phyloP scores from a whole-genome alignment of 2,888 invertebrate genomes.

The Apotomis betuletana region DNA sequence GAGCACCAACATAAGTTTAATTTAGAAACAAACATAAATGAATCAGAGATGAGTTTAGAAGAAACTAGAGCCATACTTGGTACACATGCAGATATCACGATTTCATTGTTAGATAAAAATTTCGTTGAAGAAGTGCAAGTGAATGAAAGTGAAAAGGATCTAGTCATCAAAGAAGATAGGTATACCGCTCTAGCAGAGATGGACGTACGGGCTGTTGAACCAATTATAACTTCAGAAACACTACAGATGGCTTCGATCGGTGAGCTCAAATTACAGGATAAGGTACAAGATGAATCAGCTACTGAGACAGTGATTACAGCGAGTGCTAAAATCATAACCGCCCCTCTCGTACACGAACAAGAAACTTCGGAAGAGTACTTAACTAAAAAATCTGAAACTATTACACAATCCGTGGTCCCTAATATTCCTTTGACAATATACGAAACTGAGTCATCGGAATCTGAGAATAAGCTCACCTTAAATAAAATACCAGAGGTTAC shows the following conservation, averaged over 20 bases:
- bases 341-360: slow-evolving; percentile 86
- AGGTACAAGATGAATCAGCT: slow-evolving; percentile 67
- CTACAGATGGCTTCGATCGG: slow-evolving; percentile 68
- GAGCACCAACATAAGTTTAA: slow-evolving; percentile 85
- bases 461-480: slow-evolving; percentile 82
- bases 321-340: slow-evolving; percentile 85
- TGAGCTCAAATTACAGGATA: slow-evolving; percentile 82
- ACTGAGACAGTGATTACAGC: slow-evolving; percentile 81
- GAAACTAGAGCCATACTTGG: slow-evolving; percentile 66
- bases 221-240: slow-evolving; percentile 84
- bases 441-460: slow-evolving; percentile 86
- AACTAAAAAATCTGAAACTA: slow-evolving; percentile 60
- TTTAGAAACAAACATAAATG: slow-evolving; percentile 82
- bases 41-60: slow-evolving; percentile 83
- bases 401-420: slow-evolving; percentile 80
- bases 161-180: slow-evolving; percentile 79
- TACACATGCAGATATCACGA: slow-evolving; percentile 74
- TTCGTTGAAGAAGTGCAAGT: slow-evolving; percentile 82
- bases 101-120: slow-evolving; percentile 84
- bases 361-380: slow-evolving; percentile 75
- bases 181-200: slow-evolving; percentile 82
- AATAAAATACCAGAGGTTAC: slow-evolving; percentile 56
- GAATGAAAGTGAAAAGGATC: slow-evolving; percentile 86
- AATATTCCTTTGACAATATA: slow-evolving; percentile 85
- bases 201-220: slow-evolving; percentile 83